Evolutionary conservation across 2,888 invertebrate species (phyloP).

Genomic region (Anagyrus pseudococci): DNA sequence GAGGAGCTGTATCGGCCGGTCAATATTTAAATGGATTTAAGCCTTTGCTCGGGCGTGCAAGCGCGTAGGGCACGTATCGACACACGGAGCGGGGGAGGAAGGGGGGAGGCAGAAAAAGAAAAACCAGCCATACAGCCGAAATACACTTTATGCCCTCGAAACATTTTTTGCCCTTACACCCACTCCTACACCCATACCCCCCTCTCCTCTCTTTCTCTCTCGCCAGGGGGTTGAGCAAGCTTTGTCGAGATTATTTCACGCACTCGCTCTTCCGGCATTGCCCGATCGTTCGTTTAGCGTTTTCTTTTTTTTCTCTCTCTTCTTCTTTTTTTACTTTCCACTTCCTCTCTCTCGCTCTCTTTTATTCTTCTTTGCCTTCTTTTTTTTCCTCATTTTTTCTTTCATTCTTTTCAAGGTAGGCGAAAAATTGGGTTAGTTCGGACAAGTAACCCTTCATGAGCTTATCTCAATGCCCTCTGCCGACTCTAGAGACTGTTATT

Average conservation of each 20-base stretch:
- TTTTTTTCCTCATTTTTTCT: no score
- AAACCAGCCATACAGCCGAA: no score
- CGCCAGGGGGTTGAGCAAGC: not conserved
- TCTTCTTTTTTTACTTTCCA: constrained; percentile 8
- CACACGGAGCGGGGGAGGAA: not conserved
- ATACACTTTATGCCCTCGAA: no score
- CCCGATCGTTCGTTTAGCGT: no score
- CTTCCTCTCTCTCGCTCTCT: not conserved
- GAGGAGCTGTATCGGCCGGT: constrained; percentile 45
- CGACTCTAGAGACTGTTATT: no score
- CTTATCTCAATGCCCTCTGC: no score
- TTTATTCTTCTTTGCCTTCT: no score
- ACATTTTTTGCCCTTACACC: constrained; percentile 43
- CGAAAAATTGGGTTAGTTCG: no score
- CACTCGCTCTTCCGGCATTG: not conserved
- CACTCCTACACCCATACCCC: not conserved
- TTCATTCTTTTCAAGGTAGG: no score
- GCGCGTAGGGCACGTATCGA: constrained; percentile 14
- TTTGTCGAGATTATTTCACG: not conserved
- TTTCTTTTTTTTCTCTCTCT: not conserved
- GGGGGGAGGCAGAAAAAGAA: constrained; percentile 7
- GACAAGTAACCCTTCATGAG: no score
- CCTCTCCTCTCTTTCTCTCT: not conserved
- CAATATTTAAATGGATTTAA: constrained; percentile 58
- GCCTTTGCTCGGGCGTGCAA: no score